phyloP scores from a whole-genome alignment of 2,888 invertebrate genomes.

The Lasiommata megera region DNA sequence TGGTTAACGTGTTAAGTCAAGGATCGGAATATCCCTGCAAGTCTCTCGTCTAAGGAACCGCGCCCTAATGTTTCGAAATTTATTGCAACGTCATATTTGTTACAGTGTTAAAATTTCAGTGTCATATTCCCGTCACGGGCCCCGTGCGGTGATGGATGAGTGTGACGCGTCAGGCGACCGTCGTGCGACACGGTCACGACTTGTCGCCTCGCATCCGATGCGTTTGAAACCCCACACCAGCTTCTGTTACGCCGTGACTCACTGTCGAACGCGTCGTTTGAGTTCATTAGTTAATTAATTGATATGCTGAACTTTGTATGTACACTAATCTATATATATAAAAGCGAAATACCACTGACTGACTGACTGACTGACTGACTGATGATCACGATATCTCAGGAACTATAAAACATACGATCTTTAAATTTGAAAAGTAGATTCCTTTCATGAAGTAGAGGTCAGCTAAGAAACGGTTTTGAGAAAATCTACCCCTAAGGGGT shows the following conservation, averaged over 20 bases:
- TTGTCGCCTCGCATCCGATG: conserved; percentile 58
- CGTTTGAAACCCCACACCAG: conserved; percentile 61
- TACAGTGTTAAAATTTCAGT: conserved; percentile 22
- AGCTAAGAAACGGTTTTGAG: too few relatives aligned
- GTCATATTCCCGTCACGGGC: conserved; percentile 46
- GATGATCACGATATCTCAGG: too few relatives aligned
- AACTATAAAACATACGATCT: too few relatives aligned
- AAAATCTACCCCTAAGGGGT: too few relatives aligned
- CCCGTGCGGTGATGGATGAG: conserved; percentile 54
- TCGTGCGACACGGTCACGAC: conserved; percentile 60
- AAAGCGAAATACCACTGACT: too few relatives aligned
- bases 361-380: too few relatives aligned
- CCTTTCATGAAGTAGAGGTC: too few relatives aligned
- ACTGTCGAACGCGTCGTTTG: conserved; percentile 39
- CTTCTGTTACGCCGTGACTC: conserved; percentile 11
- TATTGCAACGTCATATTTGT: conserved; percentile 7
- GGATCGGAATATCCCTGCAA: too few relatives aligned
- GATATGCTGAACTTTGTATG: not conserved
- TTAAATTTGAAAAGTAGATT: too few relatives aligned
- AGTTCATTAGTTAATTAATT: conserved; percentile 31
- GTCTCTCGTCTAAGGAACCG: not conserved
- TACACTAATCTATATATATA: not conserved
- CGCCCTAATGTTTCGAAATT: not conserved
- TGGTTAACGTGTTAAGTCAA: too few relatives aligned
- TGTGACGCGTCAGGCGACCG: conserved; percentile 35